These are phyloP conservation scores for Teleiodes luculella DNA, from an alignment of 2,888 invertebrate species.

Conservation along the genomic window DNA sequence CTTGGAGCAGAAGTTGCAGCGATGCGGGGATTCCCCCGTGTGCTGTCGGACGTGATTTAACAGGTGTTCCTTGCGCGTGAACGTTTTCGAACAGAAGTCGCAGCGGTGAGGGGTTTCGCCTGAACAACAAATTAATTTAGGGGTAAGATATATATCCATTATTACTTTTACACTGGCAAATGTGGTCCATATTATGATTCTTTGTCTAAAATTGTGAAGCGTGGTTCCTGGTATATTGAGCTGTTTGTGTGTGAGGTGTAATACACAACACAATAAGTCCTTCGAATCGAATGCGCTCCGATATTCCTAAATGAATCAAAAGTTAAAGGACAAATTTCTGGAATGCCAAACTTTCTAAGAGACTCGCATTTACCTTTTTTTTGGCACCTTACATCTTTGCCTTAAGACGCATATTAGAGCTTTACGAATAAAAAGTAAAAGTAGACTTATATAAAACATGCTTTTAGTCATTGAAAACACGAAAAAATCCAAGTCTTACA, in stretches of 20 bases:
- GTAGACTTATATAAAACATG: neutral
- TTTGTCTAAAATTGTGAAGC: too few species aligned
- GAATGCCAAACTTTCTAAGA: too few species aligned
- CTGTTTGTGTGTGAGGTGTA: too few species aligned
- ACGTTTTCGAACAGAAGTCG: constrained; percentile 88
- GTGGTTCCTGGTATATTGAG: too few species aligned
- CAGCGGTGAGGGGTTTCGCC: constrained; percentile 88
- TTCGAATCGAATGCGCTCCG: too few species aligned
- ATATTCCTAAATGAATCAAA: too few species aligned
- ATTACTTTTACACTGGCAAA: neutral
- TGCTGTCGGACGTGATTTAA: constrained; percentile 85
- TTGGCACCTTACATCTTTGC: neutral
- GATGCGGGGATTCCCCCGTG: constrained; percentile 88
- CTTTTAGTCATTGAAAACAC: constrained; percentile 6
- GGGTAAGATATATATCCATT: neutral
- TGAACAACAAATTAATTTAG: constrained; percentile 25
- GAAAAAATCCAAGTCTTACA: constrained; percentile 52
- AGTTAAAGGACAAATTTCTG: too few species aligned
- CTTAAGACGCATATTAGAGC: neutral
- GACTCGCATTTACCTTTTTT: too few species aligned
- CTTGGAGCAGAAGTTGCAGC: constrained; percentile 87
- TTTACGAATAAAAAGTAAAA: neutral
- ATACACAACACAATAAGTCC: too few species aligned
- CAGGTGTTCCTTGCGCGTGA: constrained; percentile 87
- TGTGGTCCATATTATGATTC: too few species aligned